Evolutionary conservation across 2,113 vertebrate genomes (phyloP).

Genomic region (Trichomycterus rosablanca): DNA sequence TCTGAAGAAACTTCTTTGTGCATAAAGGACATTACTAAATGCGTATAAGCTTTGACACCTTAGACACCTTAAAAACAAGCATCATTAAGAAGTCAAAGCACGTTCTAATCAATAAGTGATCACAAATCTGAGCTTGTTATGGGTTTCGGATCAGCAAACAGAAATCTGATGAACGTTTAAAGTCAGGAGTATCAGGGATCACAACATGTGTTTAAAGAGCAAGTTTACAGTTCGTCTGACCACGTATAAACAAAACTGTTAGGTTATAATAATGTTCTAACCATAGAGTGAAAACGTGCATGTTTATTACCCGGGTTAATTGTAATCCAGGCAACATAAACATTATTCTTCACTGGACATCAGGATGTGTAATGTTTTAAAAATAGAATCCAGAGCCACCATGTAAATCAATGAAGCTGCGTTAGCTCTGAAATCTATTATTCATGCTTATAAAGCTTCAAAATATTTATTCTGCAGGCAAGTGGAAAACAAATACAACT

Average conservation of each 20-base stretch:
- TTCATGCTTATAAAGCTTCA: constrained; percentile 62
- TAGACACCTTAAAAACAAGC: too few relatives aligned
- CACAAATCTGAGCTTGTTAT: too few relatives aligned
- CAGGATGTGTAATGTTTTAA: constrained; percentile 43
- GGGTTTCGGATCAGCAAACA: not conserved
- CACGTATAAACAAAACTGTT: constrained; percentile 60
- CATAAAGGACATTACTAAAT: too few relatives aligned
- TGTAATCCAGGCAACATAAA: constrained; percentile 61
- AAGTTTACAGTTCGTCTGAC: constrained; percentile 57
- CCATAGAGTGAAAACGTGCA: constrained; percentile 43
- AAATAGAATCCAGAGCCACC: constrained; percentile 48
- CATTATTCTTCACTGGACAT: constrained; percentile 61
- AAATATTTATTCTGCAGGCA: constrained; percentile 67
- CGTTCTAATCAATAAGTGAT: too few relatives aligned
- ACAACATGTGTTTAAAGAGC: constrained; percentile 35
- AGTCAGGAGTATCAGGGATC: too few relatives aligned
- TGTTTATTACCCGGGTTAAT: constrained; percentile 55
- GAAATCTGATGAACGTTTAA: constrained; percentile 37
- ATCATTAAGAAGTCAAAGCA: too few relatives aligned
- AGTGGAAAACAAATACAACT: constrained; percentile 57
- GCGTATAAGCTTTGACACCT: too few relatives aligned
- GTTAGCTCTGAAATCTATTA: constrained; percentile 65
- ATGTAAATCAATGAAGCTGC: constrained; percentile 56
- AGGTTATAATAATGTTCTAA: constrained; percentile 61
- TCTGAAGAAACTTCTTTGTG: too few relatives aligned